Evolutionary conservation across 1,140 invertebrate genomes (phyloP), one percentile per base, ranked within the genome.

Genomic region (Drosophila repletoides): DNA sequence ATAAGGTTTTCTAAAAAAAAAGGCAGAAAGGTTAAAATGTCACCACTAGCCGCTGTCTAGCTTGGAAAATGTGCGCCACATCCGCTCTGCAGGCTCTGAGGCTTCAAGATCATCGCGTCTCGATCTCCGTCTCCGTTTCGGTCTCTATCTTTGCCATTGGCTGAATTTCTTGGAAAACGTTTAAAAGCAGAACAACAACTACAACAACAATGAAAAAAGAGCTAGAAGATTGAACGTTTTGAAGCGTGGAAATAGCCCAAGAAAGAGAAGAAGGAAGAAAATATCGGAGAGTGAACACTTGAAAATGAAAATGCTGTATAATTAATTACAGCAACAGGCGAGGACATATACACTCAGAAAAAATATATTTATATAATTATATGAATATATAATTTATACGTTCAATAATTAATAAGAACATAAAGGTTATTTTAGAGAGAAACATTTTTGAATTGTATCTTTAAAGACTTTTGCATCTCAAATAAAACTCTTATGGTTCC

Each of bases 221-320:
- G 26, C 41, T 26, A 3, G 49, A 70, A 67, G 79, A 86, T 67
- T 83, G 74, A 77, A 77, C 63, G 61, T 68, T 77, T 46, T 56
- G 64, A 71, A 77, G 79, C 64, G 73, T 71, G 53, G 72, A 81
- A 81, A 81, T 76, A 34, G 15, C 36, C 3, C 46, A 40, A 28
- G 19, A 38, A n/a, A 12, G 40, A 22, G 14, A 21, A 12, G 0
- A 1, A 12, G 41, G n/a, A 2, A 14, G 5, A 5, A 1, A 21
- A 31, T 15, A 5, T 15, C 26, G 22, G 33, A 41, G 33, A 26
- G 38, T 2, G 29, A 10, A 53, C 72, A 69, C 53, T 72, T 75
- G 73, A 75, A 86, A 87, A 86, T 80, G 81, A 86, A 86, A 86
- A 86, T 80, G 80, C 81, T 86, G 75, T 80, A 81, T 86, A 86